phyloP scores from a whole-genome alignment of 2,888 invertebrate species.

The Galerucella nymphaeae region DNA sequence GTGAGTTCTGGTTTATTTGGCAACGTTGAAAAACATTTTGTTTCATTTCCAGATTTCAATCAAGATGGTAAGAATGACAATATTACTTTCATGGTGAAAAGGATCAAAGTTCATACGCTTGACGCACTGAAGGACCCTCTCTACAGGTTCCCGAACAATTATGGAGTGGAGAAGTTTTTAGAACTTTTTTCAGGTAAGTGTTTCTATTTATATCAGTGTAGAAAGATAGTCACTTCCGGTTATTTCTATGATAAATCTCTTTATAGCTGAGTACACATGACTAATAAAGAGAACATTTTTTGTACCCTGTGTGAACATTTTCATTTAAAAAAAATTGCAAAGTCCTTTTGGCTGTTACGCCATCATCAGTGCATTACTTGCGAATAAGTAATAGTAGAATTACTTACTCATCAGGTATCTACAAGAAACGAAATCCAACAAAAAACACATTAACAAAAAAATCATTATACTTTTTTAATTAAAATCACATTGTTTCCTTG shows the following conservation, averaged over 20 bases:
- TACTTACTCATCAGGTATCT: too few relatives aligned
- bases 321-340: too few relatives aligned
- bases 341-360: too few relatives aligned
- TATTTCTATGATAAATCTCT: background rate
- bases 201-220: constrained; percentile 8
- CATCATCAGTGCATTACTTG: too few relatives aligned
- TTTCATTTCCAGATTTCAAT: constrained; percentile 82
- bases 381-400: too few relatives aligned
- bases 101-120: constrained; percentile 91
- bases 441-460: too few relatives aligned
- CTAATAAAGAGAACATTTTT: too few relatives aligned
- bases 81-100: constrained; percentile 95
- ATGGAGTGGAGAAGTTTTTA: constrained; percentile 98
- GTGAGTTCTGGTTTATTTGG: background rate
- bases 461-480: too few relatives aligned
- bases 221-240: constrained; percentile 3
- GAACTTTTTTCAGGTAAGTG: constrained; percentile 93
- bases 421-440: too few relatives aligned
- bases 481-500: background rate
- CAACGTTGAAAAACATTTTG: constrained; percentile 3
- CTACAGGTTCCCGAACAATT: constrained; percentile 93
- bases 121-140: constrained; percentile 86
- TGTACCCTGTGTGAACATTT: too few relatives aligned
- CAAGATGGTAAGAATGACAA: constrained; percentile 92
- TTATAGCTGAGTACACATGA: too few relatives aligned